Conservation (phyloP, 1,140 invertebrate genomes). For the Heliconius himera region DNA sequence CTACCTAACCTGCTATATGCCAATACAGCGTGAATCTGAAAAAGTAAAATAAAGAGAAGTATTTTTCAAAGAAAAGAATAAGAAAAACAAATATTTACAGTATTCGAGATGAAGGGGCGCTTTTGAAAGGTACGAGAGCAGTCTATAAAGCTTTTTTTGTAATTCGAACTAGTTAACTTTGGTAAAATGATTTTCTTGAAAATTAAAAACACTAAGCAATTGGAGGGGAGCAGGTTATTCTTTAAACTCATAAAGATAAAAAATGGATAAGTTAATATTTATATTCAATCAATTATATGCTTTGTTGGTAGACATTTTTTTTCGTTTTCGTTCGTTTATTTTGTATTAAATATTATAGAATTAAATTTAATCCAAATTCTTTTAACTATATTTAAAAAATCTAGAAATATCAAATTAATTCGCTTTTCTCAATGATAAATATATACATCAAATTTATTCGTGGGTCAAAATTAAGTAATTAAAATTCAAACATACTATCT, state of each 20-base stretch:
- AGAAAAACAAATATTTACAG: background rate
- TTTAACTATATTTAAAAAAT: too few relatives aligned
- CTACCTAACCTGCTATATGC: too few relatives aligned
- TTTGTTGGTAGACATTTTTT: background rate
- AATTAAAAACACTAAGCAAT: background rate
- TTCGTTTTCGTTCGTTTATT: too few relatives aligned
- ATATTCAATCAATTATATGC: background rate
- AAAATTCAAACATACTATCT: too few relatives aligned
- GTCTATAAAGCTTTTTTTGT: slow-evolving; percentile 1
- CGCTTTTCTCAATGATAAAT: too few relatives aligned
- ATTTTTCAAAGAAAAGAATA: background rate
- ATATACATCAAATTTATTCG: too few relatives aligned
- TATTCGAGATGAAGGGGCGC: background rate
- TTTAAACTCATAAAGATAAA: background rate
- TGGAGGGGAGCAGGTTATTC: background rate
- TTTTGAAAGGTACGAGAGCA: slow-evolving; percentile 4
- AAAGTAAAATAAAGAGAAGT: background rate
- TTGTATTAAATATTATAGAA: too few relatives aligned
- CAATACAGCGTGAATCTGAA: too few relatives aligned
- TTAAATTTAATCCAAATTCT: too few relatives aligned
- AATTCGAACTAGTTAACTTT: background rate
- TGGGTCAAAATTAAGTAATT: too few relatives aligned
- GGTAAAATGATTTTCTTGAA: background rate
- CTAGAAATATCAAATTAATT: too few relatives aligned
- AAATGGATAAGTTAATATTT: background rate